These are phyloP conservation scores for Dryas iulia DNA, from an alignment of 1,140 invertebrate species.

Conservation along the genomic window DNA sequence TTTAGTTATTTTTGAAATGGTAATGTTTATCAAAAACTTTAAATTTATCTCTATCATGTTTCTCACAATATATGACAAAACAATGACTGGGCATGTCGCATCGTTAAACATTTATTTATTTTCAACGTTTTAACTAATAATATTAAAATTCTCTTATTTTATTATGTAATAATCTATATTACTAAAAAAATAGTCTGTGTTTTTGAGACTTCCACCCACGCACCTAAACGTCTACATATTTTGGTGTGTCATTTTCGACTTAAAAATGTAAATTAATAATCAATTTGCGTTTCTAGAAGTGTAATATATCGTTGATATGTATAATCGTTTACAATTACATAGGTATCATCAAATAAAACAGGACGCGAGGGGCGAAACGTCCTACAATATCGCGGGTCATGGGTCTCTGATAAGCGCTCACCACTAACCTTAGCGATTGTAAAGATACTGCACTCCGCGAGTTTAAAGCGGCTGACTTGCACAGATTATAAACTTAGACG, in stretches of 20 bases:
- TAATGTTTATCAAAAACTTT: too few species aligned
- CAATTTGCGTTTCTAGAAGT: too few species aligned
- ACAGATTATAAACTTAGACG: neutral
- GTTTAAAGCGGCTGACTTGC: constrained; percentile 15
- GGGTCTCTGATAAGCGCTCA: constrained; percentile 34
- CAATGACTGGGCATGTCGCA: neutral
- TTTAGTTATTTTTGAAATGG: too few species aligned
- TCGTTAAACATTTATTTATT: neutral
- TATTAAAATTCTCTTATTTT: too few species aligned
- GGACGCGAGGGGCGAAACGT: constrained; percentile 38
- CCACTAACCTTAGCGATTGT: constrained; percentile 41
- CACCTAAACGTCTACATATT: too few species aligned
- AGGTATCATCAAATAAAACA: constrained; percentile 28
- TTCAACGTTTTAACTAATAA: neutral
- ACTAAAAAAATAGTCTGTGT: too few species aligned
- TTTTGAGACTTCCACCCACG: neutral
- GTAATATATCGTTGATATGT: too few species aligned
- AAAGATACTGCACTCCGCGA: constrained; percentile 24
- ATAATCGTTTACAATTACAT: constrained; percentile 4
- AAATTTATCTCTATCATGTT: neutral
- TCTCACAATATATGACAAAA: neutral
- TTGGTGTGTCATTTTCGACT: too few species aligned
- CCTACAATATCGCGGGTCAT: constrained; percentile 36
- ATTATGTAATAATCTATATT: too few species aligned
- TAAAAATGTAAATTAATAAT: too few species aligned